Conservation (phyloP, 2,797 vertebrate species). For the Sebastes miniatus region DNA sequence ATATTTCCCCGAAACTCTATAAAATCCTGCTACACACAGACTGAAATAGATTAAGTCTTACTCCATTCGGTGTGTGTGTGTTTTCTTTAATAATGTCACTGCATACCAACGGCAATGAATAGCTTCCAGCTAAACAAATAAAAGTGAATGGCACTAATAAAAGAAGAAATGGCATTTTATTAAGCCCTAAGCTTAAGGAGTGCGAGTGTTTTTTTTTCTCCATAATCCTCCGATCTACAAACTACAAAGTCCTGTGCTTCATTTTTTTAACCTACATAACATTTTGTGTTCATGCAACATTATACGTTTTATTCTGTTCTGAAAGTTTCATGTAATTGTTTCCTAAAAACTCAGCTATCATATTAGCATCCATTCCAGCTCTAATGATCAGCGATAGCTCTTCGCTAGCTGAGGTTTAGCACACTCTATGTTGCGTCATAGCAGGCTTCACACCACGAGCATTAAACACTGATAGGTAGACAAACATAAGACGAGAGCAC, state of each 20-base stretch:
- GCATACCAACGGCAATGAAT: constrained; percentile 2
- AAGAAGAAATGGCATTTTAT: neutral
- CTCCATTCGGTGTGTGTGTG: neutral
- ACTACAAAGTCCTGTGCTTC: neutral
- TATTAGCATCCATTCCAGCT: neutral
- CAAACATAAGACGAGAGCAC: constrained; percentile 8
- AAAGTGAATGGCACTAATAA: neutral
- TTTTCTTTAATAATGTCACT: constrained; percentile 18
- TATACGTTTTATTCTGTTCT: neutral
- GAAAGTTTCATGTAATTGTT: no score
- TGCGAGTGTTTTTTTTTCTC: neutral
- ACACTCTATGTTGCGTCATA: neutral
- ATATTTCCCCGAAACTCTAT: constrained; percentile 10
- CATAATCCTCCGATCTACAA: neutral
- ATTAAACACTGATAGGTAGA: constrained; percentile 10
- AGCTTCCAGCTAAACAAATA: constrained; percentile 27
- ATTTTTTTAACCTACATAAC: neutral
- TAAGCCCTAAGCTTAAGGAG: neutral
- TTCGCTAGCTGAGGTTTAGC: neutral
- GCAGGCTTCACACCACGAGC: constrained; percentile 4
- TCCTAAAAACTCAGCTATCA: neutral
- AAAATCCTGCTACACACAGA: constrained; percentile 13
- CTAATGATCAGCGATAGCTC: neutral
- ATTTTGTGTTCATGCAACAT: neutral
- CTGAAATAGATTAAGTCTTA: neutral